Evolutionary conservation across 2,113 vertebrate species (phyloP), one percentile per base, ranked within the genome.

Genomic region (Castor canadensis): DNA sequence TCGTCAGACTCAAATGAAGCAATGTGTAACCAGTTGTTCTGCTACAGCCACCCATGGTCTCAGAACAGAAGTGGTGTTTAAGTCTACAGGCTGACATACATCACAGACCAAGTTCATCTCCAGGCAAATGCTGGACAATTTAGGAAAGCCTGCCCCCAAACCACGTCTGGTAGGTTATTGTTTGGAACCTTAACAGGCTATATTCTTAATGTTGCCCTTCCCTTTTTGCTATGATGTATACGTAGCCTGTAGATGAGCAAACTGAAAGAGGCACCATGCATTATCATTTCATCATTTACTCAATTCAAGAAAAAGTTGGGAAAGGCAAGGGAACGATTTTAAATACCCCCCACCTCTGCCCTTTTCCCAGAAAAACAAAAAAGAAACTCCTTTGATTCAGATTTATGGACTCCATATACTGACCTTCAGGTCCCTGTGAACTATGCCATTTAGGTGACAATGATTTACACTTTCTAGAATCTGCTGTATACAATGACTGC

Each of bases 401-500:
- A 96, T 96, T 95, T 94, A 98, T 96, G 93, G 98, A 98, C 98
- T 98, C 97, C 98, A 98, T 97, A 99, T 99, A 99, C 99, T 99
- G 99, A 99, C 99, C 99, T 99, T 99, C 98, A 99, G 99, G 99
- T 99, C 99, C 98, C 99, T 99, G 99, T 99, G 99, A 97, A 99
- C 99, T 99, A 99, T 99, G 99, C 99, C 99, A 99, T 99, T 99
- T 98, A 99, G 98, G 98, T 99, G 99, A 99, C 99, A 99, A 98
- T 99, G 99, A 99, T 99, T 99, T 99, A 99, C 99, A 99, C 99
- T 99, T 99, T 99, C 99, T 99, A 99, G 99, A 99, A 99, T 99
- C 99, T 99, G 99, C 99, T 99, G 99, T 99, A 99, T 99, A 99
- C 99, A 99, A 99, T 99, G 99, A 99, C 99, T 99, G 99, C 97